These are phyloP conservation scores for Orius insidiosus DNA, from an alignment of 1,140 invertebrate species.

Conservation along the genomic window DNA sequence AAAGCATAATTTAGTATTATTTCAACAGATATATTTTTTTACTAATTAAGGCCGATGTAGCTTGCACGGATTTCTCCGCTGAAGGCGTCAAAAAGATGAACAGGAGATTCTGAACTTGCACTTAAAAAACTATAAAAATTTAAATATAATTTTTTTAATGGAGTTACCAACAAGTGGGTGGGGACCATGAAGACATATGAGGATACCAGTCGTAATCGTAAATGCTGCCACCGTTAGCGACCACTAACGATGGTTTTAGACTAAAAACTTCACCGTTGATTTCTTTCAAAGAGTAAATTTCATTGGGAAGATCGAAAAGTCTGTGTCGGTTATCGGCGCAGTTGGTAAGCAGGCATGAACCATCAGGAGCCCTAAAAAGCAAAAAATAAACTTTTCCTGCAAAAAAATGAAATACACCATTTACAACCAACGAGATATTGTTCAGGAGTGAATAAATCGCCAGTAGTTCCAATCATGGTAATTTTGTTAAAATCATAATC, in stretches of 20 bases:
- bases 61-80: conserved; percentile 61
- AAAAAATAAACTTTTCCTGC: neutral
- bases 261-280: conserved; percentile 23
- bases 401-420: neutral
- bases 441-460: neutral
- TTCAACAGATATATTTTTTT: conserved; percentile 15
- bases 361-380: conserved; percentile 53
- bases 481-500: neutral
- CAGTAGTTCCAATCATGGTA: neutral
- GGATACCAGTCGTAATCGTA: conserved; percentile 92
- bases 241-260: conserved; percentile 44
- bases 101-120: conserved; percentile 62
- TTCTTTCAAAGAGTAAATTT: conserved; percentile 39
- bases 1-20: conserved; percentile 13
- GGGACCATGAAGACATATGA: conserved; percentile 59
- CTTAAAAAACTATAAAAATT: conserved; percentile 27
- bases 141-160: no score
- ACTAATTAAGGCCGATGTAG: conserved; percentile 71
- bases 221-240: conserved; percentile 66
- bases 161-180: conserved; percentile 59
- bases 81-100: conserved; percentile 88
- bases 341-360: conserved; percentile 65
- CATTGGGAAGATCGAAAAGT: conserved; percentile 57
- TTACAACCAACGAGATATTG: conserved; percentile 7
- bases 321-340: conserved; percentile 59